Evolutionary conservation across 2,888 invertebrate species (phyloP).

Genomic region (Luperina nickerlii): DNA sequence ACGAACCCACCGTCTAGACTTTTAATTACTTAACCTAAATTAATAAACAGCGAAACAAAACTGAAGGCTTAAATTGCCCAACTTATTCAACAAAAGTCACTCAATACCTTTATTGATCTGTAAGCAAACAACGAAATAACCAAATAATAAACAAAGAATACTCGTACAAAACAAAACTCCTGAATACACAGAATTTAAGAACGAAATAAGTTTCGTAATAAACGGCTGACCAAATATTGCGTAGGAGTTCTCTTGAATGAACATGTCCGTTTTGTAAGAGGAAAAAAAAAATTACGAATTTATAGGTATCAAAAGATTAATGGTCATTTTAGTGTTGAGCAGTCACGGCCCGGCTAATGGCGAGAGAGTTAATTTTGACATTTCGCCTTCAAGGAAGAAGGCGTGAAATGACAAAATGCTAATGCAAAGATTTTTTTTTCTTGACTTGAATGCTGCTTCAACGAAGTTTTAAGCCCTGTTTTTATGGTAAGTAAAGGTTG

Average conservation of each 20-base stretch:
- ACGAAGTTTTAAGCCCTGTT: neutral
- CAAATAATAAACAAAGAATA: constrained; percentile 23
- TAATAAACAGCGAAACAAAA: constrained; percentile 8
- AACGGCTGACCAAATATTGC: constrained; percentile 40
- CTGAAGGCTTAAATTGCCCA: constrained; percentile 39
- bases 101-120: constrained; percentile 19
- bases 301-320: neutral
- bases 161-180: constrained; percentile 35
- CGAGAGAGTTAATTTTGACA: constrained; percentile 10
- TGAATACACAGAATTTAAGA: constrained; percentile 13
- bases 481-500: neutral
- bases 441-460: neutral
- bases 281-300: constrained; percentile 18
- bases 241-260: constrained; percentile 20
- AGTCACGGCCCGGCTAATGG: constrained; percentile 1
- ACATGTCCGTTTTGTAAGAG: constrained; percentile 34
- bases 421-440: neutral
- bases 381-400: neutral
- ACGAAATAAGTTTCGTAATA: constrained; percentile 34
- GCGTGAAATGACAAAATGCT: neutral
- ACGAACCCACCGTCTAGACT: constrained; percentile 17
- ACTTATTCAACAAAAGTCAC: constrained; percentile 25
- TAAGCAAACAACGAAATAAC: neutral
- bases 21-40: constrained; percentile 48
- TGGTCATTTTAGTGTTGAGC: constrained; percentile 3